These are phyloP conservation scores for Sitophilus oryzae DNA, from an alignment of 1,140 invertebrate genomes.

Conservation along the genomic window DNA sequence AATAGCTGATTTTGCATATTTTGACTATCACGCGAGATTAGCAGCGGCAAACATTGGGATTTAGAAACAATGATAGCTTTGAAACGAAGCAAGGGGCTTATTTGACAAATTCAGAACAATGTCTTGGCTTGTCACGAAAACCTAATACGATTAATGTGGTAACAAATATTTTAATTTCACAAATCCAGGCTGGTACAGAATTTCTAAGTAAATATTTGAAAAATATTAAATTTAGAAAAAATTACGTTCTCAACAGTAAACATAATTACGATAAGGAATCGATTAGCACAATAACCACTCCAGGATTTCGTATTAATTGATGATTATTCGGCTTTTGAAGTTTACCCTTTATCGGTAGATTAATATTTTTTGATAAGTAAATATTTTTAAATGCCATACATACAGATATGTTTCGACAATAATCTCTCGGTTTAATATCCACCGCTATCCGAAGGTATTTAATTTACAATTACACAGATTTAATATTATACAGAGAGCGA, in stretches of 20 bases:
- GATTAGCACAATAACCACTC: slow-evolving; percentile 23
- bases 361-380: background rate
- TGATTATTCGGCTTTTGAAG: slow-evolving; percentile 16
- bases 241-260: slow-evolving; percentile 10
- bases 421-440: background rate
- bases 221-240: slow-evolving; percentile 14
- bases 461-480: too few relatives aligned
- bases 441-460: too few relatives aligned
- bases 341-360: slow-evolving; percentile 6
- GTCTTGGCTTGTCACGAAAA: slow-evolving; percentile 18
- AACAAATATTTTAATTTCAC: slow-evolving; percentile 4
- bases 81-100: background rate
- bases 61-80: slow-evolving; percentile 7
- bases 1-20: too few relatives aligned
- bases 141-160: slow-evolving; percentile 2
- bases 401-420: background rate
- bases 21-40: background rate
- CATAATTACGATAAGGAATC: slow-evolving; percentile 23
- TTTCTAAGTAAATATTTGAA: slow-evolving; percentile 24
- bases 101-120: slow-evolving; percentile 17
- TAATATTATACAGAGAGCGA: too few relatives aligned
- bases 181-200: slow-evolving; percentile 1
- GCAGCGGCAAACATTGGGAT: slow-evolving; percentile 4
- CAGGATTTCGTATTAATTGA: slow-evolving; percentile 13
- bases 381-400: background rate